A percentile compares a stretch with the other conserved stretches of the same genome.
These are phyloP conservation scores for Leptobrachium leishanense DNA, from an alignment of 2,113 vertebrate genomes.

Conservation along the genomic window DNA sequence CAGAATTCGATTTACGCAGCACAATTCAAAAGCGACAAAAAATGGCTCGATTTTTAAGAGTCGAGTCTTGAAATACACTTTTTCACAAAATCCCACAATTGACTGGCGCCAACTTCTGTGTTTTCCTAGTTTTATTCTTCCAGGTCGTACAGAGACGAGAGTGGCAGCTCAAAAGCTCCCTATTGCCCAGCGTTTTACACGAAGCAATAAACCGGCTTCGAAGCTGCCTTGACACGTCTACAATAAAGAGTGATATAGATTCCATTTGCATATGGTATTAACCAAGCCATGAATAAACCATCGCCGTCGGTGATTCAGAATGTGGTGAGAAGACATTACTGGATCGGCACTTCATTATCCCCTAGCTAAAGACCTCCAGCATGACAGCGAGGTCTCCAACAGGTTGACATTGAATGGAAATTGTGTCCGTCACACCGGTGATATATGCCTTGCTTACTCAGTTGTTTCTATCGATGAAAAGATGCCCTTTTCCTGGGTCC, in stretches of 20 bases:
- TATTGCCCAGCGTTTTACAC: constrained; percentile 12
- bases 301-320: constrained; percentile 7
- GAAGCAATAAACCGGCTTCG: constrained; percentile 13
- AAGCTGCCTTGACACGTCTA: background rate
- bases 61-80: too few species aligned
- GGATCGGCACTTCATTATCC: constrained; percentile 33
- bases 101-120: too few species aligned
- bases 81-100: too few species aligned
- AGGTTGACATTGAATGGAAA: constrained; percentile 18
- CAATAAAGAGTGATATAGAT: constrained; percentile 43
- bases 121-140: too few species aligned
- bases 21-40: too few species aligned
- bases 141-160: too few species aligned
- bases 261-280: constrained; percentile 32
- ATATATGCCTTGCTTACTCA: constrained; percentile 36
- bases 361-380: constrained; percentile 16
- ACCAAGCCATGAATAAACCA: constrained; percentile 42
- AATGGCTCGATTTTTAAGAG: too few species aligned
- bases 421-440: constrained; percentile 22
- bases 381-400: constrained; percentile 24
- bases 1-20: too few species aligned
- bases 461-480: constrained; percentile 23
- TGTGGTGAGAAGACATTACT: constrained; percentile 10
- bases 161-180: background rate
- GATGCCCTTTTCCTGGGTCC: background rate